These are phyloP conservation scores for Platichthys stellatus DNA, from an alignment of 2,113 vertebrate genomes.

Conservation along the genomic window DNA sequence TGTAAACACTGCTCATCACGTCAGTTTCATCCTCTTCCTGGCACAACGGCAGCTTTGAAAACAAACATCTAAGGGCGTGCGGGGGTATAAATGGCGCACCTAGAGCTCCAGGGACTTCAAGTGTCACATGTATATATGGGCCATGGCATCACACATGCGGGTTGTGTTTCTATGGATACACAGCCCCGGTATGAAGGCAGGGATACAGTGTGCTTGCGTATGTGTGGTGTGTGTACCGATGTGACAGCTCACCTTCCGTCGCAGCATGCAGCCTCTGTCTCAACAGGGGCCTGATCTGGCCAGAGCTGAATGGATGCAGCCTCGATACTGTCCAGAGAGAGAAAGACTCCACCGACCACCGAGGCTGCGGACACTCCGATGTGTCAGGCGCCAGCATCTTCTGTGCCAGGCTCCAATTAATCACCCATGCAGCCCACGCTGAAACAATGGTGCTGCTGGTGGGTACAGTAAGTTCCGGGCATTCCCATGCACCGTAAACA, in stretches of 20 bases:
- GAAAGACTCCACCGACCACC: constrained; percentile 45
- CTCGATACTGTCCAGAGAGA: constrained; percentile 25
- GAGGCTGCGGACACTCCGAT: background rate
- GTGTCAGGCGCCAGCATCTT: constrained; percentile 2
- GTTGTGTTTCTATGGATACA: constrained; percentile 52
- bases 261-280: constrained; percentile 22
- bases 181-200: constrained; percentile 17
- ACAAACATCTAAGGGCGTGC: constrained; percentile 24
- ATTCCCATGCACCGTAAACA: constrained; percentile 27
- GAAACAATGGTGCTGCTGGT: constrained; percentile 49
- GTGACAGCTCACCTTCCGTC: constrained; percentile 24
- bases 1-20: background rate
- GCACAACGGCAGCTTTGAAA: constrained; percentile 6
- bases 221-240: background rate
- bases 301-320: constrained; percentile 42
- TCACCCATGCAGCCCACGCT: constrained; percentile 26
- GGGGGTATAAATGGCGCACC: background rate
- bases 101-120: constrained; percentile 19
- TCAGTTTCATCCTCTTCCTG: background rate
- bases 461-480: constrained; percentile 42
- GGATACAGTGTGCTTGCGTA: constrained; percentile 2
- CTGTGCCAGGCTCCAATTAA: constrained; percentile 62
- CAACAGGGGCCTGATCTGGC: constrained; percentile 21
- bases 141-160: constrained; percentile 8
- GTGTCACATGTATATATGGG: constrained; percentile 16